Conservation (phyloP, 2,888 invertebrate genomes). For the Teleiodes luculella region DNA sequence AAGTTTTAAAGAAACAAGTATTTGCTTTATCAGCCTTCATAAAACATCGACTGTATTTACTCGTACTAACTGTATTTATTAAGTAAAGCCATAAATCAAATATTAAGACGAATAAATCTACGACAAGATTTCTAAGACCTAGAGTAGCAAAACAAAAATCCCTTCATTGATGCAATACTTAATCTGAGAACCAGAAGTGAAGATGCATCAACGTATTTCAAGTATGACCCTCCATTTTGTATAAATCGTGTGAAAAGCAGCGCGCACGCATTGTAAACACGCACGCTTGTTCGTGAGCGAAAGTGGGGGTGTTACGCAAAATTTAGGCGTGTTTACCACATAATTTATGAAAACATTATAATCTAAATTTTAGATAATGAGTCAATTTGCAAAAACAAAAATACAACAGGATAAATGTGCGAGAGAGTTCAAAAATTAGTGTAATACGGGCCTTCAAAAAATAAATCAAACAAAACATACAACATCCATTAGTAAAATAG, state of each 20-base stretch:
- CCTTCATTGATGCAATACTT: not conserved
- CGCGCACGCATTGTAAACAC: slow-evolving; percentile 53
- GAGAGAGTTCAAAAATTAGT: too few relatives aligned
- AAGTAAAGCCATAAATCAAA: too few relatives aligned
- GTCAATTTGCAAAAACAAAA: not conserved
- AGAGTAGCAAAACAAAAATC: not conserved
- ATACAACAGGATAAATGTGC: not conserved
- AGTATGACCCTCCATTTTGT: slow-evolving; percentile 20
- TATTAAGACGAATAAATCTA: not conserved
- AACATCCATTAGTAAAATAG: not conserved
- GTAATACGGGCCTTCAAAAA: not conserved
- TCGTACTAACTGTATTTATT: too few relatives aligned
- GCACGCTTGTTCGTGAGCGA: slow-evolving; percentile 61
- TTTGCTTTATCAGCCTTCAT: not conserved
- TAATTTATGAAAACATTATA: slow-evolving; percentile 6
- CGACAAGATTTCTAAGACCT: not conserved
- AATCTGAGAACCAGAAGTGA: slow-evolving; percentile 20
- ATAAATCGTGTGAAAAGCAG: slow-evolving; percentile 56
- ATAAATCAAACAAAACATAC: not conserved
- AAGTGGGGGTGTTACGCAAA: slow-evolving; percentile 53
- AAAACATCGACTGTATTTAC: not conserved
- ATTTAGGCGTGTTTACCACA: slow-evolving; percentile 20
- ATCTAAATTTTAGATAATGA: not conserved
- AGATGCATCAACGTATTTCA: slow-evolving; percentile 20
- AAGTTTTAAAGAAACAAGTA: not conserved